phyloP scores from a whole-genome alignment of 2,797 vertebrate genomes.

The Nannoperca obscura region DNA sequence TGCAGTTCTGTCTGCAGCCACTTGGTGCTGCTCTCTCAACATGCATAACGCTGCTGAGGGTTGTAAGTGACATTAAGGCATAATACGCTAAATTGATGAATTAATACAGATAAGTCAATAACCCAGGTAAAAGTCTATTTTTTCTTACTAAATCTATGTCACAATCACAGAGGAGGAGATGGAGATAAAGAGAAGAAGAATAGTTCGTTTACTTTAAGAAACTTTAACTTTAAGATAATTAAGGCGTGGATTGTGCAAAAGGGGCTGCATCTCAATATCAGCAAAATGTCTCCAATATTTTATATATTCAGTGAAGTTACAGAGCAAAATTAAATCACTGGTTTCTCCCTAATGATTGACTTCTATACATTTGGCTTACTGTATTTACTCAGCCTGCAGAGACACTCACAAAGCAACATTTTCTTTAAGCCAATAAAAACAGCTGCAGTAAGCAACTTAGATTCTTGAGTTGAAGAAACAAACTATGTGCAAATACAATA shows the following conservation, averaged over 20 bases:
- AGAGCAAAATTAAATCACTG: conserved; percentile 10
- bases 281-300: not conserved
- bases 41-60: not conserved
- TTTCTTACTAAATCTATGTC: conserved; percentile 43
- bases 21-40: conserved; percentile 73
- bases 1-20: conserved; percentile 56
- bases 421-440: conserved; percentile 1
- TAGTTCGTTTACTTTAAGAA: conserved; percentile 3
- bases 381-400: conserved; percentile 1
- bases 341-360: not conserved
- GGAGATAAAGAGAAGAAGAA: conserved; percentile 21
- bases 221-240: conserved; percentile 31
- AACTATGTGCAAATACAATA: not conserved
- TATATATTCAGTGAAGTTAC: not conserved
- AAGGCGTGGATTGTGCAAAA: conserved; percentile 4
- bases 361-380: not conserved
- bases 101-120: conserved; percentile 50
- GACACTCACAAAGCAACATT: not conserved
- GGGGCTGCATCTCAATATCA: not conserved
- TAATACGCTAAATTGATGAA: conserved; percentile 20
- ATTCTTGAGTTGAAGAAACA: not conserved
- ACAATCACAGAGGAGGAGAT: conserved; percentile 32
- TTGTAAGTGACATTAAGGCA: not conserved
- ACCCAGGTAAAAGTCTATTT: conserved; percentile 27
- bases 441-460: not conserved